Conservation (phyloP, 2,797 vertebrate genomes). For the Pseudochirops corinnae region DNA sequence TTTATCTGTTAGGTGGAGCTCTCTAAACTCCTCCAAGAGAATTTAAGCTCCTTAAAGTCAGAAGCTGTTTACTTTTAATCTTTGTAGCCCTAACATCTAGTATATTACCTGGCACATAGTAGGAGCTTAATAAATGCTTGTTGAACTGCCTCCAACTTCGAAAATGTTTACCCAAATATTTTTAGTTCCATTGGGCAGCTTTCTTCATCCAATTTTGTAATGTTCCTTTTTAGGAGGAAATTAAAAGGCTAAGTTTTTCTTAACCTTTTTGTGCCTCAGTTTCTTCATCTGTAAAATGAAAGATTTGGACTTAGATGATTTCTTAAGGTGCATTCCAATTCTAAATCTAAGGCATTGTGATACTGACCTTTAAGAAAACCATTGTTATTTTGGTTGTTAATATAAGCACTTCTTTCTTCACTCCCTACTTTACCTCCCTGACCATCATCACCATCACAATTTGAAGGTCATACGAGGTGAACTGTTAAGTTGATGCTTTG, state of each 20-base stretch:
- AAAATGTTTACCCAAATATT: not conserved
- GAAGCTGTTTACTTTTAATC: not conserved
- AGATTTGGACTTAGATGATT: not conserved
- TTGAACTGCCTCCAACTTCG: not conserved
- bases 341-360: not conserved
- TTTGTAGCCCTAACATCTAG: not conserved
- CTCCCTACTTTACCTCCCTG: not conserved
- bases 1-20: not conserved
- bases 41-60: not conserved
- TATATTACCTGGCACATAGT: not conserved
- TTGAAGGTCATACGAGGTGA: not conserved
- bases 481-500: not conserved
- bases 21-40: not conserved
- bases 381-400: not conserved
- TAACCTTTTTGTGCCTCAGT: not conserved
- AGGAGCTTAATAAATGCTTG: not conserved
- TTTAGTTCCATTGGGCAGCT: not conserved
- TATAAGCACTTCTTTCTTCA: not conserved
- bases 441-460: not conserved
- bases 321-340: not conserved
- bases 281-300: not conserved
- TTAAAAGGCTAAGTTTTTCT: not conserved
- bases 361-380: not conserved
- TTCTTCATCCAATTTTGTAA: not conserved
- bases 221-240: not conserved